Evolutionary conservation across 2,113 vertebrate species (phyloP).

Genomic region (Zosterops hypoxanthus): DNA sequence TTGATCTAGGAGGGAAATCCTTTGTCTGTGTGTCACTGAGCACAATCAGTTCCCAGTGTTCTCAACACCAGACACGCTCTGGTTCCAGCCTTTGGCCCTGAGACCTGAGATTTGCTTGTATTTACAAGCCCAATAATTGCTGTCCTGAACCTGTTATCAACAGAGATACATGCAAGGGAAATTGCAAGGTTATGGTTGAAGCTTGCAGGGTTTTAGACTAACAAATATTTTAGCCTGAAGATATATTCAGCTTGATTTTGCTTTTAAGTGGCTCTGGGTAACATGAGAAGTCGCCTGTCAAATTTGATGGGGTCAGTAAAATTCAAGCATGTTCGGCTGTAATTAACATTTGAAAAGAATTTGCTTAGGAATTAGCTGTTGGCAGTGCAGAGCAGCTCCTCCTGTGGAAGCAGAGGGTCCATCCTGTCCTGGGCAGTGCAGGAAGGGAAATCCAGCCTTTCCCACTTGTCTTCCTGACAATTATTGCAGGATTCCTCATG

Average conservation of each 20-base stretch:
- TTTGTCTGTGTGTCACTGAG: background rate
- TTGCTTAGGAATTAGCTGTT: conserved; percentile 81
- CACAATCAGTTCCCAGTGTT: background rate
- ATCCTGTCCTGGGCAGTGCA: background rate
- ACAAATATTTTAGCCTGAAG: conserved; percentile 69
- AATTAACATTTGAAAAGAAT: conserved; percentile 81
- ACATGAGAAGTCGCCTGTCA: conserved; percentile 79
- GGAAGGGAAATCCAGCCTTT: background rate
- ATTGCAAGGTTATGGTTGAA: conserved; percentile 59
- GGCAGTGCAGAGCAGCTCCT: conserved; percentile 48
- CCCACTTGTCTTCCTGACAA: background rate
- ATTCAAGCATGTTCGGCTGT: conserved; percentile 76
- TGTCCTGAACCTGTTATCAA: conserved; percentile 60
- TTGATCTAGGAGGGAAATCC: background rate
- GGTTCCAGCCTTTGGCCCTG: conserved; percentile 40
- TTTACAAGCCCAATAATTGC: conserved; percentile 69
- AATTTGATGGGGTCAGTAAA: conserved; percentile 69
- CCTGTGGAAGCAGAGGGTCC: background rate
- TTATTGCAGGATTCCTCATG: background rate
- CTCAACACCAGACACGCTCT: background rate
- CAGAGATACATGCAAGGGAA: conserved; percentile 55
- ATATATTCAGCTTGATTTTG: conserved; percentile 54
- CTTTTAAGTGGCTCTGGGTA: conserved; percentile 78
- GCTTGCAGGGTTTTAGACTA: conserved; percentile 59
- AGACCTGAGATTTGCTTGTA: conserved; percentile 40